phyloP scores from a whole-genome alignment of 2,888 invertebrate genomes.

The Chrysolina haemoptera region DNA sequence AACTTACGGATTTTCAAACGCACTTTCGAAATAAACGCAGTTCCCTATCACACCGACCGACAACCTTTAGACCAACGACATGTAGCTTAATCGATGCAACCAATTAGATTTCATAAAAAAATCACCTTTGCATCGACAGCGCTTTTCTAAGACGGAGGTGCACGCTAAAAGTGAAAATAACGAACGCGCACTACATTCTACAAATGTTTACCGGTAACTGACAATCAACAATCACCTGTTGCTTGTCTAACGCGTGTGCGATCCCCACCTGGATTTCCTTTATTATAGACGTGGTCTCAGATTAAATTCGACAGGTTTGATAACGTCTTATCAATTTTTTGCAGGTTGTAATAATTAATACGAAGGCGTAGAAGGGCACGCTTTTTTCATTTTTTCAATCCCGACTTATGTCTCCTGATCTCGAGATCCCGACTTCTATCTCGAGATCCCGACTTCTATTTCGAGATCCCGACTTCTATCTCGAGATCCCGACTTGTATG shows the following conservation, averaged over 20 bases:
- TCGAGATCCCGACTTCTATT: too few relatives aligned
- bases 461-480: too few relatives aligned
- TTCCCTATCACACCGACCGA: constrained; percentile 13
- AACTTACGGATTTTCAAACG: constrained; percentile 4
- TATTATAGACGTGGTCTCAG: constrained; percentile 9
- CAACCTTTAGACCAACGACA: constrained; percentile 26
- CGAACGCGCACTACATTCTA: constrained; percentile 34
- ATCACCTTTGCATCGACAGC: constrained; percentile 34
- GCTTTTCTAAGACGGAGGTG: constrained; percentile 26
- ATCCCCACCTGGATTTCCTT: constrained; percentile 49
- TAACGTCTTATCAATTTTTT: constrained; percentile 13
- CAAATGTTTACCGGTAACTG: constrained; percentile 60
- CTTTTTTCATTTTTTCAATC: too few relatives aligned
- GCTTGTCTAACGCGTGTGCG: constrained; percentile 52
- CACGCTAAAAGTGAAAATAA: constrained; percentile 36
- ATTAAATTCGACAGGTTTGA: constrained; percentile 5
- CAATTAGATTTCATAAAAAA: constrained; percentile 29
- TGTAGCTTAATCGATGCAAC: constrained; percentile 10
- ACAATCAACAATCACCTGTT: constrained; percentile 63
- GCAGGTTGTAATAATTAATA: background rate
- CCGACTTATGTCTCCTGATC: too few relatives aligned
- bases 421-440: too few relatives aligned
- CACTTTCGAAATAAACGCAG: constrained; percentile 10
- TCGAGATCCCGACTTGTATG: too few relatives aligned
- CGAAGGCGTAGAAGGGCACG: too few relatives aligned